Base-by-base conservation (phyloP, 2,888 invertebrate genomes). In the Argyresthia albistria region DNA sequence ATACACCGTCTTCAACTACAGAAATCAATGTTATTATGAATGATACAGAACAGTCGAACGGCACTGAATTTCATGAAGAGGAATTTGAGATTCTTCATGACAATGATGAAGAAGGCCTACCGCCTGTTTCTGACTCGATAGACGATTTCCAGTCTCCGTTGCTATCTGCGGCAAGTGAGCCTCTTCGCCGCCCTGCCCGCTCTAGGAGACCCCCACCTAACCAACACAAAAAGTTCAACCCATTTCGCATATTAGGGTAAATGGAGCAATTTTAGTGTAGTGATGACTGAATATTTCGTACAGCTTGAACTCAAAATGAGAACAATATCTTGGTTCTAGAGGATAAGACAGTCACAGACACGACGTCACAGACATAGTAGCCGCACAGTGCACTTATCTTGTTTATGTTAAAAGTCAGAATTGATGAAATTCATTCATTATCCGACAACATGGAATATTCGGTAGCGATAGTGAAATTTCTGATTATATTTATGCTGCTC, bases 221-320 rank as follows among this genome's bases (percentile, higher is more conserved):
- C 70, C 69, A 54, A 73, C 69, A 35, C 51, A 84, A 75, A 62
- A 84, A 84, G 70, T 87, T 86, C 56, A 87, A 84, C 57, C 87
- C 86, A 55, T 83, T 87, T 62, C 84, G 86, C 60, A 84, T 87
- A 61, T 70, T 87, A 78, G 87, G 87, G 68, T 87, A 83, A 63
- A 58, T 53, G 58, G 25, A 73, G 71, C 68, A 70, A 71, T 58
- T 54, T 61, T 64, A 58, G 69, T 65, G 70, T 74, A 73, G 74
- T 70, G 72, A 67, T 61, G 59, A 63, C 61, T 64, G 60, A 25
- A 62, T 67, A 67, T 61, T 50, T 50, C 42, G 50, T 50, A 69
- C 69, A 64, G 65, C 6, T 4, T 6, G 25, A 25, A 25, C 25
- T 25, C 25, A 25, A 6, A 25, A 25, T 25, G 25, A 25, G 25